These are phyloP conservation scores for Cactoblastis cactorum DNA, from an alignment of 2,888 invertebrate genomes.

Conservation along the genomic window DNA sequence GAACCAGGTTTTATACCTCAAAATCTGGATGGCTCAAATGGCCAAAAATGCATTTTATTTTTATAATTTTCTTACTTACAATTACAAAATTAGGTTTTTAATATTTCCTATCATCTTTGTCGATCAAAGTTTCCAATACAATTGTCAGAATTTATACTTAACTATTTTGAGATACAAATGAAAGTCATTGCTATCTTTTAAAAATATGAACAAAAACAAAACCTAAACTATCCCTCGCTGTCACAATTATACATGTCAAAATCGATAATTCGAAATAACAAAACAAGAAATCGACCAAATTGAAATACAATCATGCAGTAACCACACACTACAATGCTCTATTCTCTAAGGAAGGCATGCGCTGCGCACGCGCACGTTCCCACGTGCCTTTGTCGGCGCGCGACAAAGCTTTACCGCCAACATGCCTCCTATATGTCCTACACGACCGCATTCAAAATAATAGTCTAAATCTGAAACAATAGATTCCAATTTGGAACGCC, in stretches of 20 bases:
- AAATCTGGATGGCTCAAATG: no score
- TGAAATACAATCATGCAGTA: slow-evolving; percentile 54
- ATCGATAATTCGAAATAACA: slow-evolving; percentile 4
- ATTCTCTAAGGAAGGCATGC: slow-evolving; percentile 53
- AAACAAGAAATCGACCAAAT: slow-evolving; percentile 28
- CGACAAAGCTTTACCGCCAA: slow-evolving; percentile 73
- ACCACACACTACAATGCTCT: slow-evolving; percentile 57
- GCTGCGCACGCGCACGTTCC: slow-evolving; percentile 66
- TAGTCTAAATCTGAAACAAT: slow-evolving; percentile 27
- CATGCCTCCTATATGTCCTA: slow-evolving; percentile 49
- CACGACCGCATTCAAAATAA: slow-evolving; percentile 24
- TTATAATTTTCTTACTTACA: no score
- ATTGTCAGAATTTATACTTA: no score
- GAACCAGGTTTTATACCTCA: no score
- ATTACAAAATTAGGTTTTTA: no score
- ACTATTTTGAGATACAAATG: no score
- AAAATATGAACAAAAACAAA: neutral
- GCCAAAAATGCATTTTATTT: no score
- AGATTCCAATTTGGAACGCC: slow-evolving; percentile 29
- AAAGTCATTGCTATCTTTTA: neutral
- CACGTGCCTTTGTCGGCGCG: slow-evolving; percentile 75
- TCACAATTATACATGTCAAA: slow-evolving; percentile 6
- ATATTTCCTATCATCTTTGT: no score
- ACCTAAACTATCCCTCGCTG: neutral
- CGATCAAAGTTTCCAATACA: no score